These are phyloP conservation scores for Phortica okadai DNA, from an alignment of 2,888 invertebrate species.

Conservation along the genomic window DNA sequence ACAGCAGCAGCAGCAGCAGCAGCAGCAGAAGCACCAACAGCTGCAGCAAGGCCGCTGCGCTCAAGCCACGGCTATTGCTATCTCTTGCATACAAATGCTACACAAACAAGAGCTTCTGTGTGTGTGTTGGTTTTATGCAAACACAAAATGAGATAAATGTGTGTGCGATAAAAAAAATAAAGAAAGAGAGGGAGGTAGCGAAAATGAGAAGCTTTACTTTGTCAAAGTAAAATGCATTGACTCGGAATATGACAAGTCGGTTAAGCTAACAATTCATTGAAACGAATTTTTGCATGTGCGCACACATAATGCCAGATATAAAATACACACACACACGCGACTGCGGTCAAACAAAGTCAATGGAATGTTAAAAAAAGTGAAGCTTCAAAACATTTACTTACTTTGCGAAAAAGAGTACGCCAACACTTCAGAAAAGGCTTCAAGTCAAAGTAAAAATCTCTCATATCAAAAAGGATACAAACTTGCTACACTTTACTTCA, in stretches of 20 bases:
- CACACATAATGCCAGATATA: conserved; percentile 9
- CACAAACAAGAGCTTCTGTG: conserved; percentile 25
- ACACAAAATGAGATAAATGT: conserved; percentile 58
- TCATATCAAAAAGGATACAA: not conserved
- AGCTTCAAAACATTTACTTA: not conserved
- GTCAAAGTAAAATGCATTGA: conserved; percentile 55
- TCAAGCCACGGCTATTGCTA: conserved; percentile 28
- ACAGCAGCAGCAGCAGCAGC: not conserved
- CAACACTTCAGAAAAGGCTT: not conserved
- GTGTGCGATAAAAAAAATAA: conserved; percentile 49
- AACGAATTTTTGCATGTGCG: conserved; percentile 53
- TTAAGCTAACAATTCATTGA: conserved; percentile 58
- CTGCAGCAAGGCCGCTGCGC: not conserved
- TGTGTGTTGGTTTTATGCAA: conserved; percentile 51
- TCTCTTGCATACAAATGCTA: conserved; percentile 31
- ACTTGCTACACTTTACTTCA: not conserved
- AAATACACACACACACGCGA: not conserved
- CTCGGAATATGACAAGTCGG: conserved; percentile 64
- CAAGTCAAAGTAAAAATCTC: conserved; percentile 3
- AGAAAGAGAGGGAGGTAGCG: conserved; percentile 17
- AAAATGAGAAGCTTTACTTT: too few relatives aligned
- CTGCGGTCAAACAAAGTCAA: not conserved
- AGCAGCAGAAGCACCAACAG: not conserved
- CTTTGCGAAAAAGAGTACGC: not conserved
- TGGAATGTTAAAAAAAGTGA: not conserved